phyloP scores from a whole-genome alignment of 2,797 vertebrate species.

The Choloepus didactylus region DNA sequence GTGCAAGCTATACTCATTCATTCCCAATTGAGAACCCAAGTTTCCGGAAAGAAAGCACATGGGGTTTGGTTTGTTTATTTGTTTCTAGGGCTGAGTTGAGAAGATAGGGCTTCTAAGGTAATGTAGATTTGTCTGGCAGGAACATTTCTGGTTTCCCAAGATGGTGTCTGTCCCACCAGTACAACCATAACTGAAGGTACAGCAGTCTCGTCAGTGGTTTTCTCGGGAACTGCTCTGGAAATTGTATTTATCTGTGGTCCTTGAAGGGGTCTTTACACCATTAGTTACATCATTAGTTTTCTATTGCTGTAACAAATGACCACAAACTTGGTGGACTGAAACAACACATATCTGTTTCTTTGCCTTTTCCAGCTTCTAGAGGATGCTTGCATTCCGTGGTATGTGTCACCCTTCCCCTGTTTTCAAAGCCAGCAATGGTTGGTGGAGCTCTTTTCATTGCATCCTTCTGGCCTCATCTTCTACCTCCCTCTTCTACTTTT shows the following conservation, averaged over 20 bases:
- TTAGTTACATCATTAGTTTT: neutral
- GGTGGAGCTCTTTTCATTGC: neutral
- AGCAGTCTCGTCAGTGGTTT: neutral
- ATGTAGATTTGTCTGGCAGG: neutral
- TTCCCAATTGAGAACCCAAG: neutral
- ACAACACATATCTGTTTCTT: neutral
- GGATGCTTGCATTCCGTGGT: neutral
- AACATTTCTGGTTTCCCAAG: slow-evolving; percentile 15
- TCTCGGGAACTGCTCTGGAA: neutral
- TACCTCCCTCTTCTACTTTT: neutral
- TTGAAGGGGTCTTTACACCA: neutral
- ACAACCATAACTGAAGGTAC: neutral
- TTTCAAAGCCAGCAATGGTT: neutral
- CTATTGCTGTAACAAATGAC: neutral
- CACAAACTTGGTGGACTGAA: neutral
- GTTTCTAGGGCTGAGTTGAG: neutral
- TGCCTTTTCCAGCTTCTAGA: neutral
- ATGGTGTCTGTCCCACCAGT: neutral
- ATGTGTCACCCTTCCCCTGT: neutral
- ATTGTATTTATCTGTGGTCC: neutral
- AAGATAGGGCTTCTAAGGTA: neutral
- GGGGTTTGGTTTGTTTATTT: neutral
- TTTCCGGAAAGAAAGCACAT: slow-evolving; percentile 36
- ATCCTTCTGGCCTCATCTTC: neutral
- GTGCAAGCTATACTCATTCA: neutral